Base-by-base conservation (phyloP, 2,888 invertebrate species). In the Noctuana brunneofusca region DNA sequence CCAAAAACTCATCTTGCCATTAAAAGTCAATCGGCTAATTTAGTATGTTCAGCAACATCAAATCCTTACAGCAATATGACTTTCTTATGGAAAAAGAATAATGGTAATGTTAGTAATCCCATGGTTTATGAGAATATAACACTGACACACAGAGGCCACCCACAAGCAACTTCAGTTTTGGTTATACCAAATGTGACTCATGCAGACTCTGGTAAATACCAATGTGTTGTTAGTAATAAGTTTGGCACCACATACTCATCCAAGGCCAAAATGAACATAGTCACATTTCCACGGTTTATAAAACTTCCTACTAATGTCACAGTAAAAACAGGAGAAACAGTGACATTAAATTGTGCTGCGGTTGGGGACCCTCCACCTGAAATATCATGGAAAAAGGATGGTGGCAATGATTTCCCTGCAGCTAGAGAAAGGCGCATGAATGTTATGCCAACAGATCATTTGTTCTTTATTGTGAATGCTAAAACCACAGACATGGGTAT, bases 401-500 rank as follows among this genome's bases (percentile, higher is more conserved):
- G 97, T n/a, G 97, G 96, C 0, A 96, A 96, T 77, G 96, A 97
- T 78, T 98, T 99, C 83, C 98, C 98, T 6, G 98, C 99, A 4
- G 98, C 98, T 8, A 93, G 96, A 71, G 98, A 99, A 82, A 93
- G 98, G 49, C 92, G 98, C 38, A 96, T 99, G 95, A 96, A 97
- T 86, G 97, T 98, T 52, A 96, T 97, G 94, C 96, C 97, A 0
- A 94, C 95, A 30, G 98, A 98, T 79, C 97, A 98, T 81, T 95
- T 96, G 1, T 97, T 98, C 81, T 97, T 97, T 78, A 98, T 99
- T 71, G 94, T 97, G n/a, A 95, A 97, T 86, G 97, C 97, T 20
- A 97, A 97, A 83, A 93, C 95, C 0, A 93, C 94, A 35, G 99
- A 99, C 79, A 96, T 96, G 87, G 99, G 99, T 0, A 92, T 97